These are phyloP conservation scores for Dascyllus trimaculatus DNA, from an alignment of 2,113 vertebrate species.

Conservation along the genomic window DNA sequence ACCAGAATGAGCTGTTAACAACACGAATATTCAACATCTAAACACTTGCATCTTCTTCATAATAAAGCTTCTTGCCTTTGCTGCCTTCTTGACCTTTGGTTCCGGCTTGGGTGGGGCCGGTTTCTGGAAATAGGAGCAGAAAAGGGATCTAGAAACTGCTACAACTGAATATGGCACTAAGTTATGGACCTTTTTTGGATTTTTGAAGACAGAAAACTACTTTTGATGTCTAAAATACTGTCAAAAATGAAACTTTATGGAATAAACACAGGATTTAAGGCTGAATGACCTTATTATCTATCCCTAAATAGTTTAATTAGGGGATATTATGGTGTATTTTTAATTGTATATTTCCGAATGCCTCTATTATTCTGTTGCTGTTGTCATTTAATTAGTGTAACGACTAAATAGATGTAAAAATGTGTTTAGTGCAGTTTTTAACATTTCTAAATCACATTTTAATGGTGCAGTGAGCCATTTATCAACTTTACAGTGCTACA, in stretches of 20 bases:
- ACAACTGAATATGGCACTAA: not conserved
- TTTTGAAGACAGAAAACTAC: not conserved
- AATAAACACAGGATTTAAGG: not conserved
- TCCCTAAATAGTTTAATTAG: not conserved
- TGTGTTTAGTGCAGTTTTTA: not conserved
- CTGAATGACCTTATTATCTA: not conserved
- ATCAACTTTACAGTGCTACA: not conserved
- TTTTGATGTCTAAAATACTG: constrained; percentile 1
- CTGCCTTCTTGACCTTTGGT: constrained; percentile 91
- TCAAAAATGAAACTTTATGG: not conserved
- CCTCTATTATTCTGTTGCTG: not conserved
- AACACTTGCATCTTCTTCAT: accelerated
- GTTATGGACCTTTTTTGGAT: not conserved
- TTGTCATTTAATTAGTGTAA: constrained; percentile 2
- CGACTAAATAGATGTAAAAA: not conserved
- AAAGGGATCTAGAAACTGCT: not conserved
- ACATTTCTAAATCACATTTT: not conserved
- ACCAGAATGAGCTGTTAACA: not conserved
- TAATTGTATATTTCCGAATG: not conserved
- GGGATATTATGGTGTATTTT: not conserved
- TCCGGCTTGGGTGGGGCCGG: constrained; percentile 87
- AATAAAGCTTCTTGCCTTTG: constrained; percentile 85
- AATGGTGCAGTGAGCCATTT: not conserved
- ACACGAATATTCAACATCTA: not conserved
- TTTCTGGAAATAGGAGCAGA: constrained; percentile 77